These are phyloP conservation scores for Ophiodon elongatus DNA, from an alignment of 2,113 vertebrate genomes.

Conservation along the genomic window DNA sequence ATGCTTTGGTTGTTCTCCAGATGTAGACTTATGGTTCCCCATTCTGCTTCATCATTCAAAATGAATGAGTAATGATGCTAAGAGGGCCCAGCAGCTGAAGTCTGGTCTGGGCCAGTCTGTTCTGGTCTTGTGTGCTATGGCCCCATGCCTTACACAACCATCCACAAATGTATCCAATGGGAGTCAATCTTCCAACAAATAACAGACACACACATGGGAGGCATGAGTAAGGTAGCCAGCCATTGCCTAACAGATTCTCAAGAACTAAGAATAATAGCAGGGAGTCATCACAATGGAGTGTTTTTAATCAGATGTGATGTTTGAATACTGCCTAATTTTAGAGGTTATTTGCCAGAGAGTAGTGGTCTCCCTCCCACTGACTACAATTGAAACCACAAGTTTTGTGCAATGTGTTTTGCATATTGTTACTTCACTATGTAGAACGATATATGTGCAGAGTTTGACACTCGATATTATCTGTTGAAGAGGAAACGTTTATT, in stretches of 20 bases:
- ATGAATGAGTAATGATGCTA: slow-evolving; percentile 33
- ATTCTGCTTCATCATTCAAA: slow-evolving; percentile 36
- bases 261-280: background rate
- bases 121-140: slow-evolving; percentile 17
- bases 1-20: slow-evolving; percentile 27
- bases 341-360: background rate
- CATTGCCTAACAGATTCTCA: background rate
- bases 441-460: background rate
- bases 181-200: background rate
- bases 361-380: background rate
- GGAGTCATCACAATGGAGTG: background rate
- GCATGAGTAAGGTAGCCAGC: background rate
- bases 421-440: background rate
- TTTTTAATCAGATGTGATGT: background rate
- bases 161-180: slow-evolving; percentile 7
- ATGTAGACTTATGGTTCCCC: slow-evolving; percentile 17
- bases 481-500: background rate
- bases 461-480: background rate
- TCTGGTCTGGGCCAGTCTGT: slow-evolving; percentile 8
- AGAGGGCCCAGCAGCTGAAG: slow-evolving; percentile 11
- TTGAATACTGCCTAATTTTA: background rate
- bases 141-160: slow-evolving; percentile 33
- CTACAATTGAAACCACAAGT: background rate
- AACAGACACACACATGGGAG: background rate
- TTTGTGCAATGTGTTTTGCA: background rate